Conservation (phyloP, 1,140 invertebrate genomes). For the Parapsyche elsis region DNA sequence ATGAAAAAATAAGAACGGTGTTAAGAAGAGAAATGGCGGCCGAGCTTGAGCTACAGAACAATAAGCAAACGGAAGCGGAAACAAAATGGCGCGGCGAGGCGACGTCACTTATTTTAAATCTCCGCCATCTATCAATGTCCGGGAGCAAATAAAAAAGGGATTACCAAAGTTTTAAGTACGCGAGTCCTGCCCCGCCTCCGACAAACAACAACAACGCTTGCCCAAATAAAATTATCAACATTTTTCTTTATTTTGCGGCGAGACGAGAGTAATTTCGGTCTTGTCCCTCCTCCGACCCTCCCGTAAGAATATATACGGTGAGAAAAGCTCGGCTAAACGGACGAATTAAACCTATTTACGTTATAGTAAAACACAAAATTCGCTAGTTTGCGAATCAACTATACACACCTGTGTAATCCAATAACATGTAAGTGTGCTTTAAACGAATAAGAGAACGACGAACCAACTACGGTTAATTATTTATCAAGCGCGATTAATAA, state of each 20-base stretch:
- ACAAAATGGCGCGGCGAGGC: slow-evolving; percentile 38
- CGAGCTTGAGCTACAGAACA: background rate
- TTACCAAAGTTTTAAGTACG: slow-evolving; percentile 45
- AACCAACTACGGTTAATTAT: too few relatives aligned
- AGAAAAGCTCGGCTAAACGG: too few relatives aligned
- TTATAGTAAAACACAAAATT: too few relatives aligned
- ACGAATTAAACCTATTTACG: too few relatives aligned
- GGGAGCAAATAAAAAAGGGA: slow-evolving; percentile 46
- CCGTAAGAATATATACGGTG: too few relatives aligned
- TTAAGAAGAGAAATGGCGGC: slow-evolving; percentile 13
- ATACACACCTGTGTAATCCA: too few relatives aligned
- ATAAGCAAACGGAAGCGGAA: slow-evolving; percentile 31
- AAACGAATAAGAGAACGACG: too few relatives aligned
- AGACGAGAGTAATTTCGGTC: background rate
- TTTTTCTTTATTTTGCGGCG: slow-evolving; percentile 42
- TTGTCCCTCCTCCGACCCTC: too few relatives aligned
- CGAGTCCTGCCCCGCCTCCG: background rate
- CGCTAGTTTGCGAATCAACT: too few relatives aligned
- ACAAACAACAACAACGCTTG: slow-evolving; percentile 22
- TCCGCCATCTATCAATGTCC: slow-evolving; percentile 45
- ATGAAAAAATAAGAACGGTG: slow-evolving; percentile 11
- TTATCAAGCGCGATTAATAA: too few relatives aligned
- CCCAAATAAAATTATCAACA: slow-evolving; percentile 46
- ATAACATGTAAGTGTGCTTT: too few relatives aligned
- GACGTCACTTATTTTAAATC: slow-evolving; percentile 44